Evolutionary conservation across 2,888 invertebrate genomes (phyloP), one percentile per base, ranked within the genome.

Genomic region (Koerneria pararmatus): DNA sequence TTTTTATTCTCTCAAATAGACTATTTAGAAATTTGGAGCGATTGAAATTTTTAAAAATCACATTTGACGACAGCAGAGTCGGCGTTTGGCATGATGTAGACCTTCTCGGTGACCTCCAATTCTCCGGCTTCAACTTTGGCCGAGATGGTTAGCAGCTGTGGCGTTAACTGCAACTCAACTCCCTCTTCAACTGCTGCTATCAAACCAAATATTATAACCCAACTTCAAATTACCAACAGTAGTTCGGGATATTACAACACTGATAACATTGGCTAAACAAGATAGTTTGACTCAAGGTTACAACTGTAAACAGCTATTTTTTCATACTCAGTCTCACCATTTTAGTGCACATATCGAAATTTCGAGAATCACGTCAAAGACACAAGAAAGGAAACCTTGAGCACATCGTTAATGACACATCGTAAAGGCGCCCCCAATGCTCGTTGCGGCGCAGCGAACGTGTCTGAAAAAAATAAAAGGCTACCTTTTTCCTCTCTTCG

Each of bases 101-200:
- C 89, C 84, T 90, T 91, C 78, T 97, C 95, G 19, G 92, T 71
- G 58, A 89, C 86, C 79, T 90, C 90, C 5, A 95, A 85, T 80
- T 90, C 88, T 4, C 98, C 98, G 37, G 93, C 91, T 85, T 95
- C 95, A 65, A 98, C 88, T 41, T 91, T 89, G 0, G 95, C 97
- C 0, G 91, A 90, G 5, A 95, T 89, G 84, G 92, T 92, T 81
- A 93, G 53, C 35, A 71, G 68, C 29, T 72, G 74, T 22, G 73
- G 68, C 2, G 78, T 68, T 1, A 69, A 70, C 70, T 73, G 32
- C 31, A 61, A 46, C 31, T 8, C n/a, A 29, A 19, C 3, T 22
- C n/a, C n/a, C n/a, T n/a, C n/a, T n/a, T n/a, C n/a, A n/a, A n/a
- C n/a, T n/a, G n/a, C n/a, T n/a, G n/a, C n/a, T n/a, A n/a, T n/a